phyloP scores from a whole-genome alignment of 2,888 invertebrate genomes.

The Heterodera filipjevi region DNA sequence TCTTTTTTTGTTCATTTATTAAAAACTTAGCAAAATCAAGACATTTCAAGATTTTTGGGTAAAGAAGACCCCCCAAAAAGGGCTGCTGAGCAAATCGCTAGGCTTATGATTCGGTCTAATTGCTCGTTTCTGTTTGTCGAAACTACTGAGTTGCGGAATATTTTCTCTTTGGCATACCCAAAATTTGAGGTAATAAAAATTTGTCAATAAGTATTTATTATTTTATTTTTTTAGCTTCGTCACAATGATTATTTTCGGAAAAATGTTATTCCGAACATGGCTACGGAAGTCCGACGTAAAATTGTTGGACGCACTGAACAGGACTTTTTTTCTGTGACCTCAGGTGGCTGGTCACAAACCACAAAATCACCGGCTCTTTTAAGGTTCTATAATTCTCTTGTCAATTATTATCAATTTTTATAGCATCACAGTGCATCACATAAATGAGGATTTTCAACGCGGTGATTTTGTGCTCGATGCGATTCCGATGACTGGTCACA shows the following conservation, averaged over 20 bases:
- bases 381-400: not conserved
- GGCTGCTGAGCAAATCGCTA: not conserved
- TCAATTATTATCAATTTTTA: not conserved
- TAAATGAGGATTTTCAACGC: not conserved
- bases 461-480: constrained; percentile 2
- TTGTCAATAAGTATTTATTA: no score
- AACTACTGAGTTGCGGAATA: not conserved
- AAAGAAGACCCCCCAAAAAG: constrained; percentile 3
- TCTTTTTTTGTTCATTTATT: not conserved
- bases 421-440: not conserved
- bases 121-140: constrained; percentile 9
- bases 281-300: not conserved
- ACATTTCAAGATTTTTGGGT: not conserved
- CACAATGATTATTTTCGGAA: not conserved
- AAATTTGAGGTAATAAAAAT: not conserved
- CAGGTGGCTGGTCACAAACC: constrained; percentile 13
- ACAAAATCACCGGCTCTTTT: constrained; percentile 13
- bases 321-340: not conserved
- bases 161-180: not conserved
- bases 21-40: not conserved
- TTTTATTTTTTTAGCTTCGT: not conserved
- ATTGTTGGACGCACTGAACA: not conserved
- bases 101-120: not conserved
- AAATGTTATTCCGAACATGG: not conserved
- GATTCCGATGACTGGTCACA: not conserved